Percentiles rank a stretch among this genome's conserved stretches.
phyloP scores from a whole-genome alignment of 2,113 vertebrate species.

The Willisornis vidua region DNA sequence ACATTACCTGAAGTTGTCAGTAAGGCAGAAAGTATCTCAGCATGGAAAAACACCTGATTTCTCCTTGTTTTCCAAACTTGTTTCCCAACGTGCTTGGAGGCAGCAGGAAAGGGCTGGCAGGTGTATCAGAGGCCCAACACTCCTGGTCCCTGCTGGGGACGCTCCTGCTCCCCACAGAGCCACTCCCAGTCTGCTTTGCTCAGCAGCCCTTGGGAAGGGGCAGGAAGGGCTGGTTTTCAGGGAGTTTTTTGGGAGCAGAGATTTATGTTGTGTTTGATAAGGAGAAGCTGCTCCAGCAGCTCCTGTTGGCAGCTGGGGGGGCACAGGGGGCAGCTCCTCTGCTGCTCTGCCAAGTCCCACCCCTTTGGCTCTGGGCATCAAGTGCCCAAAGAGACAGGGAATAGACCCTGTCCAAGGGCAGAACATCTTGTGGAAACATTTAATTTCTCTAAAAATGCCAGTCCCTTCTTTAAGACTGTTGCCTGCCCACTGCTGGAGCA shows the following conservation, averaged over 20 bases:
- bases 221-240: neutral
- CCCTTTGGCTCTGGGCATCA: neutral
- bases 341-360: neutral
- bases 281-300: neutral
- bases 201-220: neutral
- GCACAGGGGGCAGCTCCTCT: accelerated
- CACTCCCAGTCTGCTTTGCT: neutral
- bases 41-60: neutral
- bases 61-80: neutral
- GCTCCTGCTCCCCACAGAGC: neutral
- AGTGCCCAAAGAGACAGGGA: neutral
- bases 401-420: neutral
- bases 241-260: neutral
- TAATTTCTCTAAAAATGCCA: neutral
- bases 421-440: neutral
- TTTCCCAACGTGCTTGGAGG: neutral
- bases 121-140: neutral
- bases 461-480: neutral
- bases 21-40: neutral
- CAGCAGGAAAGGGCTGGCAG: neutral
- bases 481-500: accelerated
- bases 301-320: neutral
- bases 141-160: neutral
- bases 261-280: neutral
- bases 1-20: neutral